Conservation (phyloP, 30 jellyfish, hydroid and myxozoan species). For the Pseudorhiza aurosa region DNA sequence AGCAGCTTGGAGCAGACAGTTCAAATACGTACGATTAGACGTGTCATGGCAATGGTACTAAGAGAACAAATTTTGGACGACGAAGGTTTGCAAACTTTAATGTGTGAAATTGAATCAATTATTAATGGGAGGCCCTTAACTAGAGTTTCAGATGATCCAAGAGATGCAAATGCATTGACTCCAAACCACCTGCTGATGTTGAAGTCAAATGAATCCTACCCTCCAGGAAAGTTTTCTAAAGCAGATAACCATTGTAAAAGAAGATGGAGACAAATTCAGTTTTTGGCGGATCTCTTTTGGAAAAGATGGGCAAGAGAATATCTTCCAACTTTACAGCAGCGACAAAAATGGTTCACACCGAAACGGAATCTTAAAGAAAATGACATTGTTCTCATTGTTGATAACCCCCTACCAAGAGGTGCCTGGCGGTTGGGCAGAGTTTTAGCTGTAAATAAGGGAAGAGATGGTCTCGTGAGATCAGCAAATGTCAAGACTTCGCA, state of each 20-base stretch:
- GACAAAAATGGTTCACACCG: constrained; percentile 44
- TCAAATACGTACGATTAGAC: no score
- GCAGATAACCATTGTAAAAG: constrained; percentile 34
- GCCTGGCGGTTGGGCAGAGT: constrained; percentile 24
- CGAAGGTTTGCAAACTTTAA: no score
- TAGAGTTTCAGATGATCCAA: background rate
- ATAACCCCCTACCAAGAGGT: constrained; percentile 23
- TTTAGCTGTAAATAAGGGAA: constrained; percentile 4
- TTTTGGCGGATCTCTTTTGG: constrained; percentile 59
- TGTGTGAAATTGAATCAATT: no score
- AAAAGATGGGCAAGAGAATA: constrained; percentile 62
- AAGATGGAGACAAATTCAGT: constrained; percentile 67
- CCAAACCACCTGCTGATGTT: constrained; percentile 3
- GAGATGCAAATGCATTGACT: constrained; percentile 1
- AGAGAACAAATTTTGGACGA: no score
- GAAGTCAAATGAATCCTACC: constrained; percentile 14
- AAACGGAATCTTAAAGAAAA: constrained; percentile 16
- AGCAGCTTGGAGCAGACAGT: constrained; percentile 29
- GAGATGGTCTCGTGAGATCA: constrained; percentile 17
- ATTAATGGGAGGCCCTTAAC: background rate
- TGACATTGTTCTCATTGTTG: constrained; percentile 57
- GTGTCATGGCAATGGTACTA: no score
- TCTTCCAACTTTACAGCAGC: constrained; percentile 38
- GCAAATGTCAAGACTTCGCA: constrained; percentile 9
- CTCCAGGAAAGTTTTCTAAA: constrained; percentile 47